Percentiles rank a stretch among this genome's conserved stretches.
These are phyloP conservation scores for Heterocephalus glaber DNA, from an alignment of 2,113 vertebrate genomes.

Conservation along the genomic window DNA sequence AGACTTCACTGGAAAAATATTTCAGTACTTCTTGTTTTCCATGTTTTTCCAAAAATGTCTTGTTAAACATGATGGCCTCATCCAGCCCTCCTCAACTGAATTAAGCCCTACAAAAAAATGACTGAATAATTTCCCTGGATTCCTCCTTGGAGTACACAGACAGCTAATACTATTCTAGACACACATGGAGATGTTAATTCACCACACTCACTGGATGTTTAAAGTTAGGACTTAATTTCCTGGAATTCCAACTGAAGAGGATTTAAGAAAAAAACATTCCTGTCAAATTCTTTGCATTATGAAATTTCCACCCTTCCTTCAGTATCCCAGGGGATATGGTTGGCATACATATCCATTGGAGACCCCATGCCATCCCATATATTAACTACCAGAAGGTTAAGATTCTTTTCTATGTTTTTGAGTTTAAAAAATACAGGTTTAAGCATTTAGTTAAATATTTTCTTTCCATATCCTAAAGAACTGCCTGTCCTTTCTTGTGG, in stretches of 20 bases:
- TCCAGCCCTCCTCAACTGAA: neutral
- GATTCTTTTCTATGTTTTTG: neutral
- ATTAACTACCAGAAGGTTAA: neutral
- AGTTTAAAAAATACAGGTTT: neutral
- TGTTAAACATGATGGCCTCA: neutral
- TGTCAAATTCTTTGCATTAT: neutral
- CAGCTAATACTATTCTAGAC: neutral
- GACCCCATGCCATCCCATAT: neutral
- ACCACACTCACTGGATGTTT: neutral
- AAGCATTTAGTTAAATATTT: slow-evolving; percentile 10
- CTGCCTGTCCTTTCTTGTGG: neutral
- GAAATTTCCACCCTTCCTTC: neutral
- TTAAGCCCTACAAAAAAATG: neutral
- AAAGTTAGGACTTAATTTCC: slow-evolving; percentile 33
- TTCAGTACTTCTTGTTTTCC: slow-evolving; percentile 34
- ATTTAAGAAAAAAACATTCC: slow-evolving; percentile 18
- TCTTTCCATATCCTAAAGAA: neutral
- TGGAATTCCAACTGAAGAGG: neutral
- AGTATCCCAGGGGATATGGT: neutral
- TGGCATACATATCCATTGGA: neutral
- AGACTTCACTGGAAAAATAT: neutral
- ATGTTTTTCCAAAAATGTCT: slow-evolving; percentile 19
- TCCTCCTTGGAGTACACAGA: neutral
- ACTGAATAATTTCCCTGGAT: slow-evolving; percentile 48
- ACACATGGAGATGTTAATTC: neutral